Conservation (phyloP, 2,888 invertebrate species). For the Agriopis marginaria region DNA sequence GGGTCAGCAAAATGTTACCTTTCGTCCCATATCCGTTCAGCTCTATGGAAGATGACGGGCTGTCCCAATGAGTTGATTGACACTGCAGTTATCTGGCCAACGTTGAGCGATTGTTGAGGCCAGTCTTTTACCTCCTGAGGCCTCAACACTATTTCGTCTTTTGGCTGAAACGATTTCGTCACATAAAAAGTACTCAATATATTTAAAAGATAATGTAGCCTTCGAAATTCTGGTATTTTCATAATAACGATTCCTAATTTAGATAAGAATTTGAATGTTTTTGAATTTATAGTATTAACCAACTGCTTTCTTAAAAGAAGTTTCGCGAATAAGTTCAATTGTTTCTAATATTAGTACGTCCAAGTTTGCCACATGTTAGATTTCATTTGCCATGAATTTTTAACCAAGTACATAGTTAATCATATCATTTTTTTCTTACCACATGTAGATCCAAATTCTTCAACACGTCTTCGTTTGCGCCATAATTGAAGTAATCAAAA, state of each 20-base stretch:
- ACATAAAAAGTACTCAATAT: not conserved
- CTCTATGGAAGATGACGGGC: constrained; percentile 95
- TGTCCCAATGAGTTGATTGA: constrained; percentile 92
- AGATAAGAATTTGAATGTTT: not conserved
- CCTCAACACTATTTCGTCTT: constrained; percentile 83
- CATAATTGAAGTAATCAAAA: constrained; percentile 80
- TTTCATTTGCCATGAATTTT: not conserved
- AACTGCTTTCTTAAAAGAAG: not conserved
- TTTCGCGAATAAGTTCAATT: not conserved
- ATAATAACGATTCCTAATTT: not conserved
- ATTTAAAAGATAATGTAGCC: not conserved
- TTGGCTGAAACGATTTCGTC: constrained; percentile 62
- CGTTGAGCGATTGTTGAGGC: constrained; percentile 86
- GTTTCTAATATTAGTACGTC: not conserved
- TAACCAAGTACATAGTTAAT: not conserved
- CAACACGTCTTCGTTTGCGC: constrained; percentile 72
- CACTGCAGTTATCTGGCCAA: constrained; percentile 95
- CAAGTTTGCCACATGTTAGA: not conserved
- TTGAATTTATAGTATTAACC: not conserved
- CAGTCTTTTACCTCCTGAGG: constrained; percentile 89
- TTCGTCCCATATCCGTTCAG: constrained; percentile 91
- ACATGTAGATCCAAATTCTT: constrained; percentile 75
- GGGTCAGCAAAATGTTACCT: constrained; percentile 77
- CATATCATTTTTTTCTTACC: constrained; percentile 57
- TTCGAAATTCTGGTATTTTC: too few relatives aligned